Conservation (phyloP, 2,888 invertebrate species). For the Drosophila infuscata region DNA sequence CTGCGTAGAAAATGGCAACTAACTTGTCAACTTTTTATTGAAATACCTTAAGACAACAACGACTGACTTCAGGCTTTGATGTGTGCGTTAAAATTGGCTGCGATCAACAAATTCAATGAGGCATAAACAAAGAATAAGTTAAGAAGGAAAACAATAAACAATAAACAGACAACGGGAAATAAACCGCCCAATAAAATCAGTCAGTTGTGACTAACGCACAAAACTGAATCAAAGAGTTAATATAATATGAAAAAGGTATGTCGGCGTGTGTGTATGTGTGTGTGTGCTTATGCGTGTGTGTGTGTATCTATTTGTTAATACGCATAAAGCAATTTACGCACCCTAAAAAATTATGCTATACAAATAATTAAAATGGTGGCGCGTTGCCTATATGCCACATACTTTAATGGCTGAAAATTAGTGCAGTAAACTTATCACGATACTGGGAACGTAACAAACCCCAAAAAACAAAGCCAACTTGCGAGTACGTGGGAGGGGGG, state of each 20-base stretch:
- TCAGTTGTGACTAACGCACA: slow-evolving; percentile 61
- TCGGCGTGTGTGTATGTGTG: slow-evolving; percentile 1
- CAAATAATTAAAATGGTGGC: slow-evolving; percentile 63
- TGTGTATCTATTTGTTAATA: slow-evolving; percentile 15
- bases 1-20: neutral
- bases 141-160: slow-evolving; percentile 1
- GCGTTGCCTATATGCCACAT: slow-evolving; percentile 46
- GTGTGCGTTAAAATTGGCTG: slow-evolving; percentile 35
- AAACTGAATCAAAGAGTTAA: slow-evolving; percentile 60
- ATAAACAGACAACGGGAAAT: slow-evolving; percentile 5
- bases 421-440: slow-evolving; percentile 64
- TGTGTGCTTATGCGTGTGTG: neutral
- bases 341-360: slow-evolving; percentile 37
- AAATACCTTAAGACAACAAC: slow-evolving; percentile 20
- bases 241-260: slow-evolving; percentile 10
- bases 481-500: slow-evolving; percentile 1
- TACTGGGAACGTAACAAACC: slow-evolving; percentile 41
- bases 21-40: slow-evolving; percentile 40
- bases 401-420: slow-evolving; percentile 71
- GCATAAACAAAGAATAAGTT: neutral
- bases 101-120: slow-evolving; percentile 59
- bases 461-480: slow-evolving; percentile 26
- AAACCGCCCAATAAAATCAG: slow-evolving; percentile 42
- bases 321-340: slow-evolving; percentile 47
- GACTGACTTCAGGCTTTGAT: slow-evolving; percentile 50